Conservation (phyloP, 2,888 invertebrate genomes). For the Tridacna crocea region DNA sequence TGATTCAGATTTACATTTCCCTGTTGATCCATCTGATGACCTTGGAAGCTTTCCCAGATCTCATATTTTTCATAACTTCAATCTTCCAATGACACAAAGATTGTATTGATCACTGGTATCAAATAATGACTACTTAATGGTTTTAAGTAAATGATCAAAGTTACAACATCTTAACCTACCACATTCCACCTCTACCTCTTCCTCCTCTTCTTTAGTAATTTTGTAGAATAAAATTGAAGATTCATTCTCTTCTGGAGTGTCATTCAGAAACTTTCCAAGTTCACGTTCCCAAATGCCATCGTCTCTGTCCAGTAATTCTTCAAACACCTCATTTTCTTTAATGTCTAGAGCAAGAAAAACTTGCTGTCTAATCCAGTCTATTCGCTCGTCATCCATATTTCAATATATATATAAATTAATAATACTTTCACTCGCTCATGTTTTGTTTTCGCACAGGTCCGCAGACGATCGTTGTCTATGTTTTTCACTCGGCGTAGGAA, state of each 20-base stretch:
- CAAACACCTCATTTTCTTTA: conserved; percentile 81
- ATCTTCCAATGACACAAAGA: too few species aligned
- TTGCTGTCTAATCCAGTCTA: conserved; percentile 83
- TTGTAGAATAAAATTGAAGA: conserved; percentile 83
- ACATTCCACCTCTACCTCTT: conserved; percentile 84
- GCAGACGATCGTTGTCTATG: background rate
- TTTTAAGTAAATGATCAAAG: too few species aligned
- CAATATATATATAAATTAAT: too few species aligned
- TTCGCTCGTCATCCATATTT: conserved; percentile 83
- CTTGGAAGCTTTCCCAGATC: too few species aligned
- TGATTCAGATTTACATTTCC: too few species aligned
- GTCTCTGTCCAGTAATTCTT: conserved; percentile 83
- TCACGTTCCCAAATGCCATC: conserved; percentile 82
- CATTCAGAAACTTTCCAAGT: conserved; percentile 83
- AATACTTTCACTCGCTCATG: background rate
- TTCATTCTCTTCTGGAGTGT: conserved; percentile 82
- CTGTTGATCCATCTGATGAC: too few species aligned
- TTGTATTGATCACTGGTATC: too few species aligned
- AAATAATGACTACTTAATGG: too few species aligned
- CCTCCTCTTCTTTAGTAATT: conserved; percentile 82
- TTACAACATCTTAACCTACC: conserved; percentile 68
- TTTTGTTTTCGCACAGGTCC: background rate
- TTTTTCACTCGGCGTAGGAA: too few species aligned
- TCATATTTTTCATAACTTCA: too few species aligned
- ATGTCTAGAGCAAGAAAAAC: conserved; percentile 81